phyloP scores from a whole-genome alignment of 2,113 vertebrate species.

The Jacana jacana region DNA sequence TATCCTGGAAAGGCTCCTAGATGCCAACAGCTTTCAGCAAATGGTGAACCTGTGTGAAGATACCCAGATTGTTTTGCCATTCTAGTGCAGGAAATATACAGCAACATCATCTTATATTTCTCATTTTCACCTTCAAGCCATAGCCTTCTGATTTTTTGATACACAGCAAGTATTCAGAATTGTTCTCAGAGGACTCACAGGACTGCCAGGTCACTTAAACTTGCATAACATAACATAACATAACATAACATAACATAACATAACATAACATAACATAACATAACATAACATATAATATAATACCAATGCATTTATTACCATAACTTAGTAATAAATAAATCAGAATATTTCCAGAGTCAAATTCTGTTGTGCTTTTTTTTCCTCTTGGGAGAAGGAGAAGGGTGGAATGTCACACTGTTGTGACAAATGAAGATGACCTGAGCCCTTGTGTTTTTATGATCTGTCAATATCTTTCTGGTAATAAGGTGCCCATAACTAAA shows the following conservation, averaged over 20 bases:
- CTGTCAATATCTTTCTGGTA: conserved; percentile 56
- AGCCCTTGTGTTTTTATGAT: conserved; percentile 44
- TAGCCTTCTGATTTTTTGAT: neutral
- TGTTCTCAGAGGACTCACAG: neutral
- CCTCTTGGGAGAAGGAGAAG: conserved; percentile 20
- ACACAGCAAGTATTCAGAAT: neutral
- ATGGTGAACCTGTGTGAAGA: neutral
- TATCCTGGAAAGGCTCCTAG: neutral
- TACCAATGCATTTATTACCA: conserved; percentile 33
- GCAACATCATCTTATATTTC: neutral
- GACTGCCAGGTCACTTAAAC: conserved; percentile 1
- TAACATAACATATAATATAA: neutral
- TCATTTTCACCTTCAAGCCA: neutral
- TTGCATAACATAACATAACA: neutral
- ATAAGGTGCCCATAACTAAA: conserved; percentile 51
- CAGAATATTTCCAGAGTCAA: conserved; percentile 16
- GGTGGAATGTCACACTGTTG: conserved; percentile 32
- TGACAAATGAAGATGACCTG: conserved; percentile 62
- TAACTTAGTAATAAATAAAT: conserved; percentile 41
- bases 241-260: neutral
- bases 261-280: neutral
- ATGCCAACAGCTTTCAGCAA: neutral
- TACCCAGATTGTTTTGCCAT: neutral
- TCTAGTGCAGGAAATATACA: neutral
- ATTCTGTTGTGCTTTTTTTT: neutral